Conservation (phyloP, 1,140 invertebrate genomes). For the Drosophila saltans region DNA sequence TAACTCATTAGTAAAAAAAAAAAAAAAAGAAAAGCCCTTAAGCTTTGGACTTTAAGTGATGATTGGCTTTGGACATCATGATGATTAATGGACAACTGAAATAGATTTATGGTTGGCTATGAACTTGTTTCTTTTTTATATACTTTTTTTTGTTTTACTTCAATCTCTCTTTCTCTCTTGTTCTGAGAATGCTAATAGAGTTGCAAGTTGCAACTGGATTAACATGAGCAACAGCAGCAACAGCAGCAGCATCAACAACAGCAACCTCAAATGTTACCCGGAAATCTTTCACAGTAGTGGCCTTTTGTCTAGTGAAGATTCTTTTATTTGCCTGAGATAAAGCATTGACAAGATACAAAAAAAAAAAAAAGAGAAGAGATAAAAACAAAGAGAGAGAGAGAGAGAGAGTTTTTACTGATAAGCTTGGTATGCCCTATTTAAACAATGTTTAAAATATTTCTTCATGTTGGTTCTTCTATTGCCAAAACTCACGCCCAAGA, state of each 20-base stretch:
- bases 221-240: conserved; percentile 23
- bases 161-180: conserved; percentile 21
- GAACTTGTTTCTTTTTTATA: conserved; percentile 18
- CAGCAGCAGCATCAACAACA: conserved; percentile 15
- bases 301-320: conserved; percentile 40
- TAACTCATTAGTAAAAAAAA: conserved; percentile 72
- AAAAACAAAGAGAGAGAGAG: conserved; percentile 5
- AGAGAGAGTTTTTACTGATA: conserved; percentile 58
- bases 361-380: conserved; percentile 20
- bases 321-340: conserved; percentile 63
- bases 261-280: conserved; percentile 32
- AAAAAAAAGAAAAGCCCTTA: conserved; percentile 46
- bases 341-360: conserved; percentile 57
- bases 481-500: conserved; percentile 27
- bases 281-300: conserved; percentile 57
- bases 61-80: conserved; percentile 73
- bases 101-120: conserved; percentile 69
- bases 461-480: conserved; percentile 32
- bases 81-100: conserved; percentile 70
- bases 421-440: conserved; percentile 50
- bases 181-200: conserved; percentile 78
- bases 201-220: conserved; percentile 51
- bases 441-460: conserved; percentile 35
- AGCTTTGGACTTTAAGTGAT: conserved; percentile 69
- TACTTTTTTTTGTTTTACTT: not conserved